Conservation (phyloP, 1,140 invertebrate species). For the Magallana gigas region DNA sequence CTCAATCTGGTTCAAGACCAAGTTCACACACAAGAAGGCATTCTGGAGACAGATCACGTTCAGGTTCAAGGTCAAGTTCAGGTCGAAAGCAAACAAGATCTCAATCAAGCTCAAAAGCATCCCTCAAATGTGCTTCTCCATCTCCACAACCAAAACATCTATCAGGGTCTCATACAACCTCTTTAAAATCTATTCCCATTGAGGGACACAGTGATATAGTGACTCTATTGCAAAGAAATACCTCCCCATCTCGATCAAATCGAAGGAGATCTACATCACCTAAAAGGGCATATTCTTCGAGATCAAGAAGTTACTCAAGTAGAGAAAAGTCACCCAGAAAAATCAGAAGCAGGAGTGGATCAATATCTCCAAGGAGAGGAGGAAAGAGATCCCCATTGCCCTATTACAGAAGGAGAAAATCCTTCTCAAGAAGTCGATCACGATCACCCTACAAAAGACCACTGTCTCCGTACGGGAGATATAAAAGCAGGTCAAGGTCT, state of each 20-base stretch:
- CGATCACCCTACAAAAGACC: conserved; percentile 22
- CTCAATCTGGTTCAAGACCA: neutral
- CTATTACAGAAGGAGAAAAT: neutral
- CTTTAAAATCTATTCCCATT: neutral
- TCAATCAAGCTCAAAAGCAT: neutral
- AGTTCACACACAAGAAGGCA: neutral
- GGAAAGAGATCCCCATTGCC: conserved; percentile 33
- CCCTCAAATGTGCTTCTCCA: neutral
- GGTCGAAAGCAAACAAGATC: neutral
- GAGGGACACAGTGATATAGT: neutral
- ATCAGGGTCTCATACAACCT: neutral
- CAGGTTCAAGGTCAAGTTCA: neutral
- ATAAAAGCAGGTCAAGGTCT: conserved; percentile 3
- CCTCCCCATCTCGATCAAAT: neutral
- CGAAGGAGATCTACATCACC: conserved; percentile 5
- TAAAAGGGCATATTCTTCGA: neutral
- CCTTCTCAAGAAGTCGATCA: conserved; percentile 5
- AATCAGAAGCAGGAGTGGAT: conserved; percentile 25
- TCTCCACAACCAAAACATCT: neutral
- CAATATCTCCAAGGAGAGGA: conserved; percentile 38
- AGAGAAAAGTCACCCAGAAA: neutral
- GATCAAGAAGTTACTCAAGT: conserved; percentile 11
- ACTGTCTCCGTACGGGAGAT: neutral
- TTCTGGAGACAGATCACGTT: neutral
- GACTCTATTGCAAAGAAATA: neutral